These are phyloP conservation scores for Anastrepha obliqua DNA, from an alignment of 1,140 invertebrate genomes.

Conservation along the genomic window DNA sequence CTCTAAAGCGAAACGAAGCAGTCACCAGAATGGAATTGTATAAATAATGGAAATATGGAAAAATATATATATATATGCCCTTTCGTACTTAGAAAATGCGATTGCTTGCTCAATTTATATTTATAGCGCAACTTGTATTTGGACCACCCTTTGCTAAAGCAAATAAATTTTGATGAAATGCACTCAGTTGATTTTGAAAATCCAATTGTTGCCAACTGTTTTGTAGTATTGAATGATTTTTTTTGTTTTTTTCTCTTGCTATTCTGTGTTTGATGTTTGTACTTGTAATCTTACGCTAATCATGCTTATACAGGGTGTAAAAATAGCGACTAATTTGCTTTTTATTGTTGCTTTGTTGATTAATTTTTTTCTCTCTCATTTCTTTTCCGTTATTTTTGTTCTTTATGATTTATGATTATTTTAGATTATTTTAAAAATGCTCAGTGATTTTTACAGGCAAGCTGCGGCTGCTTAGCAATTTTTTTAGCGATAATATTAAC, in stretches of 20 bases:
- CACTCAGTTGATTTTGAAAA: neutral
- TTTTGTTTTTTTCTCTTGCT: neutral
- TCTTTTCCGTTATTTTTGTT: neutral
- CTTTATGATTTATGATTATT: neutral
- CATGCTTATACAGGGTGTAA: conserved; percentile 65
- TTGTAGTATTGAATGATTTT: too few relatives aligned
- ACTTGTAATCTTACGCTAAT: conserved; percentile 51
- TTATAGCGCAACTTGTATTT: too few relatives aligned
- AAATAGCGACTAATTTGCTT: conserved; percentile 63
- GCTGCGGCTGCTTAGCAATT: neutral
- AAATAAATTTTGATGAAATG: too few relatives aligned
- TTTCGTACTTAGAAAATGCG: too few relatives aligned
- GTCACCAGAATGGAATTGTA: too few relatives aligned
- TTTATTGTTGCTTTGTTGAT: neutral
- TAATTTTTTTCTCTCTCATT: neutral
- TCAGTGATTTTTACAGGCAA: conserved; percentile 22
- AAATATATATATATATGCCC: too few relatives aligned
- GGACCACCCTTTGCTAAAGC: too few relatives aligned
- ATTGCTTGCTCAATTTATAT: too few relatives aligned
- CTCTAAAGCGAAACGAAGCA: too few relatives aligned
- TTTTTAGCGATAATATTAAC: neutral
- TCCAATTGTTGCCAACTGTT: too few relatives aligned
- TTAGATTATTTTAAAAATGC: neutral
- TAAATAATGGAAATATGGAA: too few relatives aligned
- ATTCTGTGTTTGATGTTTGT: conserved; percentile 22